phyloP scores from a whole-genome alignment of 1,140 invertebrate species.

The Hydropsyche tenuis region DNA sequence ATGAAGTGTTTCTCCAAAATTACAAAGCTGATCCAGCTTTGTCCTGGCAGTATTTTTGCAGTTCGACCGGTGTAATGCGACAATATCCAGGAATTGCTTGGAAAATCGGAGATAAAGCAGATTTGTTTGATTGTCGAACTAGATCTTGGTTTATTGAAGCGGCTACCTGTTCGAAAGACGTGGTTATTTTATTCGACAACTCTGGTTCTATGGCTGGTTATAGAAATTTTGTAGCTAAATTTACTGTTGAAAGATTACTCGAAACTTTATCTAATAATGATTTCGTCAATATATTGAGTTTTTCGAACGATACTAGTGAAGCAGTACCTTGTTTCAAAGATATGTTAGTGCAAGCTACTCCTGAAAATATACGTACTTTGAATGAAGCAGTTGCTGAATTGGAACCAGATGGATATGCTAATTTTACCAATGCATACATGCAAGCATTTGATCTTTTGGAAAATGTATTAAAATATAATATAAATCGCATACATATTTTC shows the following conservation, averaged over 20 bases:
- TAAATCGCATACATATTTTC: slow-evolving; percentile 10
- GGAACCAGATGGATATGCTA: slow-evolving; percentile 80
- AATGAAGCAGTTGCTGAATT: slow-evolving; percentile 73
- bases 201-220: slow-evolving; percentile 98
- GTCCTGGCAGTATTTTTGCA: slow-evolving; percentile 96
- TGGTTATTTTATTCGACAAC: slow-evolving; percentile 93
- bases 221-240: slow-evolving; percentile 68
- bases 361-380: slow-evolving; percentile 84
- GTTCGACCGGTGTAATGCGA: slow-evolving; percentile 87
- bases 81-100: slow-evolving; percentile 83
- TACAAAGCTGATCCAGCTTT: slow-evolving; percentile 85
- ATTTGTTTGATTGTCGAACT: slow-evolving; percentile 85
- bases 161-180: slow-evolving; percentile 96
- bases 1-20: slow-evolving; percentile 86
- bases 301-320: slow-evolving; percentile 69
- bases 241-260: slow-evolving; percentile 84
- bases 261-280: slow-evolving; percentile 98
- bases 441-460: slow-evolving; percentile 85
- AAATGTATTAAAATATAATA: slow-evolving; percentile 63
- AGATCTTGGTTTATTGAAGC: slow-evolving; percentile 96
- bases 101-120: slow-evolving; percentile 62
- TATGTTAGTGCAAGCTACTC: slow-evolving; percentile 88
- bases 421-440: slow-evolving; percentile 84
- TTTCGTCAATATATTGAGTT: slow-evolving; percentile 91
- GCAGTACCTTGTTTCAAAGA: slow-evolving; percentile 83